phyloP scores from a whole-genome alignment of 1,140 invertebrate genomes.

The Kradibia gibbosae region DNA sequence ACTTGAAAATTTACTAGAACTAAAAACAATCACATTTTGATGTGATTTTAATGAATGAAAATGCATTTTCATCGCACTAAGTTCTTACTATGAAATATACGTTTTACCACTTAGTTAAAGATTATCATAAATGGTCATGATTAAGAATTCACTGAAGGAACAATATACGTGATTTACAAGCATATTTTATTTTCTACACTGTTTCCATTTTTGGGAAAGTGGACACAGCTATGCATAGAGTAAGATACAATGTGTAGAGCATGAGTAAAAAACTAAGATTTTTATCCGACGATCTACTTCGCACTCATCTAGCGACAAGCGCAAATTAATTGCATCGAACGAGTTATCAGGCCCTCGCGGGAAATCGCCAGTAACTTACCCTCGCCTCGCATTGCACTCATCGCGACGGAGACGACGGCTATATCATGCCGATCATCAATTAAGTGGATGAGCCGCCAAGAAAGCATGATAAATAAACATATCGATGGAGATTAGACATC shows the following conservation, averaged over 20 bases:
- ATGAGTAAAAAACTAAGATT: no score
- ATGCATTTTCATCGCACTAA: not conserved
- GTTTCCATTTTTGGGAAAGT: not conserved
- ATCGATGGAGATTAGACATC: not conserved
- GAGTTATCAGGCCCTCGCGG: no score
- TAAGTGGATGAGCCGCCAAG: not conserved
- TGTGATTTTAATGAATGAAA: not conserved
- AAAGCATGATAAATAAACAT: slow-evolving; percentile 40
- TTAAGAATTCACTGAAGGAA: not conserved
- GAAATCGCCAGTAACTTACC: not conserved
- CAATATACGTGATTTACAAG: not conserved
- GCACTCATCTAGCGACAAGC: no score
- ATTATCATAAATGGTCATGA: not conserved
- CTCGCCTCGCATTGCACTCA: not conserved
- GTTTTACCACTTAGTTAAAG: not conserved
- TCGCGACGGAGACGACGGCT: not conserved
- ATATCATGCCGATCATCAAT: not conserved
- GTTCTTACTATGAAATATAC: not conserved
- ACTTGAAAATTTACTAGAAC: not conserved
- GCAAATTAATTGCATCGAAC: no score
- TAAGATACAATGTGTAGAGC: no score
- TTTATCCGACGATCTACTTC: no score
- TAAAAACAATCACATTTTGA: not conserved
- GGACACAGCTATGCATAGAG: no score
- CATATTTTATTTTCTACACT: not conserved